Base-by-base conservation (phyloP, 2,797 vertebrate genomes). In the Falco berigora region DNA sequence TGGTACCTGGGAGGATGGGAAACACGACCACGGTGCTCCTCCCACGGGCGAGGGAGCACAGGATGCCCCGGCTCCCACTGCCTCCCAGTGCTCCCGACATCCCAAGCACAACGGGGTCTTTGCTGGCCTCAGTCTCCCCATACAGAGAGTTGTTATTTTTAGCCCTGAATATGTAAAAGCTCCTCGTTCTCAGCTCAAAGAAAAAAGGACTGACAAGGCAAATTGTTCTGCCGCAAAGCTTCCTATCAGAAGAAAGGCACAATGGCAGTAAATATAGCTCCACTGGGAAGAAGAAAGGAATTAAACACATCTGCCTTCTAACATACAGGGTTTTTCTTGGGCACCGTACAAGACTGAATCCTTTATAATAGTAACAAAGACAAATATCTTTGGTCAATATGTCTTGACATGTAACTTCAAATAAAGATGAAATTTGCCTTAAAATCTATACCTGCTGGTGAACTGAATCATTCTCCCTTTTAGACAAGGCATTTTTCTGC, bases 401-500 rank as follows among this genome's bases (percentile, higher is more conserved):
- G 52, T 81, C 56, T 40, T 77, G 58, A 66, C 53, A 85, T 12
- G 11, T 50, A 88, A 72, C 55, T 90, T 88, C 69, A 95, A 91
- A 92, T 66, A 88, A 81, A 96, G 87, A 78, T 63, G 58, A 86
- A 86, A 81, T 88, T 49, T 94, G 58, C 55, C 42, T 74, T 88
- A 56, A 36, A 80, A 52, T 81, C 80, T 86, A 5, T 62, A 66
- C 16, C 52, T 92, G 62, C 74, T 73, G 59, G 47, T 79, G 53
- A 94, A 75, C 2, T 22, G 91, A 84, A 86, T 15, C 1, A 0
- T 63, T 55, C n/a, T 84, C 27, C 58, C 23, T 69, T 56, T 36
- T 11, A 66, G 42, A 75, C 38, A 75, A 83, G 14, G 42, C 38
- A 38, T 34, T 79, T 84, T 83, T 55, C 62, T 84, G 61, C 72